These are phyloP conservation scores for Holothuria leucospilota DNA, from an alignment of 53 echinoderm and acorn worm species.

Conservation along the genomic window DNA sequence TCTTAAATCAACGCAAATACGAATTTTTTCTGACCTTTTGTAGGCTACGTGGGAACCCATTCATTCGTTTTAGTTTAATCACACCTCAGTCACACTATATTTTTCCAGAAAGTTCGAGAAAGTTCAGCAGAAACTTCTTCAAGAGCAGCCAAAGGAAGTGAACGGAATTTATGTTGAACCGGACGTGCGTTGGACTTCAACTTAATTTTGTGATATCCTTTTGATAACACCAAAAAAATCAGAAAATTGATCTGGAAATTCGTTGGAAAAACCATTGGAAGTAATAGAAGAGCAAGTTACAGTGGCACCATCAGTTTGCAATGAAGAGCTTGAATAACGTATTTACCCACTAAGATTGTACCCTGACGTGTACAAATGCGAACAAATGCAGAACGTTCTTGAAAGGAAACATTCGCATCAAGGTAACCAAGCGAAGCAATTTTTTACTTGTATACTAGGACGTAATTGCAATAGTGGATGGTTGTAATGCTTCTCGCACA, in stretches of 20 bases:
- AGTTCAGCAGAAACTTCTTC: conserved; percentile 67
- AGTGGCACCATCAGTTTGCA: not conserved
- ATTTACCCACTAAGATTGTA: not conserved
- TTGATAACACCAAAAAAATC: not conserved
- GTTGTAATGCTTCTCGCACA: not conserved
- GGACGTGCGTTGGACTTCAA: not conserved
- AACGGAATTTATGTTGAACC: not conserved
- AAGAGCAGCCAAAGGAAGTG: conserved; percentile 39
- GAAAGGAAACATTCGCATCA: not conserved
- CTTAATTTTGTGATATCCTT: conserved; percentile 1
- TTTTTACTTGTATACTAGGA: not conserved
- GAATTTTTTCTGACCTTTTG: conserved; percentile 59
- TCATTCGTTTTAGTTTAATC: conserved; percentile 52
- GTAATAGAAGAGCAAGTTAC: not conserved
- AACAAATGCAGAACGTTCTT: not conserved
- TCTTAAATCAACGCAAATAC: conserved; percentile 74
- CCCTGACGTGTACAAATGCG: not conserved
- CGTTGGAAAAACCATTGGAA: no score
- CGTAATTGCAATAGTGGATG: not conserved
- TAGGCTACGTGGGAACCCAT: conserved; percentile 69
- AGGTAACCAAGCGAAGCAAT: not conserved
- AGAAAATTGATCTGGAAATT: not conserved
- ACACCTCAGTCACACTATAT: conserved; percentile 69
- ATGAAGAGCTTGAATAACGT: not conserved
- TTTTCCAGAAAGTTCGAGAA: conserved; percentile 63